phyloP scores from a whole-genome alignment of 2,797 vertebrate species.

The Darevskia mixta region DNA sequence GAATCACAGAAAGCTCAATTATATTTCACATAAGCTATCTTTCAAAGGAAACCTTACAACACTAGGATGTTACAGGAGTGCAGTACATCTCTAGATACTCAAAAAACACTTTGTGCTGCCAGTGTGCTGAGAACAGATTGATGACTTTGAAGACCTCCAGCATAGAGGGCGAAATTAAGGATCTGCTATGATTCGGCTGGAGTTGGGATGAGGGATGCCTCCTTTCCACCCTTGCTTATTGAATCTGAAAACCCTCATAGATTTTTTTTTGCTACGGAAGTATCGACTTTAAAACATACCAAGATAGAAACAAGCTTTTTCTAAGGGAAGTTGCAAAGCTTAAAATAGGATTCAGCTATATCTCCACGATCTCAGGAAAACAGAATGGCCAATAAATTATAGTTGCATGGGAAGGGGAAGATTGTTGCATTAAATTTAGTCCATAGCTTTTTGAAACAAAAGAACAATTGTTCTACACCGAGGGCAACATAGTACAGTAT shows the following conservation, averaged over 20 bases:
- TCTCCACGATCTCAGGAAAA: conserved; percentile 62
- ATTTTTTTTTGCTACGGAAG: conserved; percentile 74
- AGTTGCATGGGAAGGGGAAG: conserved; percentile 43
- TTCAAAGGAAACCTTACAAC: conserved; percentile 50
- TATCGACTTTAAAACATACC: conserved; percentile 52
- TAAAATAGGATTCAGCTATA: conserved; percentile 64
- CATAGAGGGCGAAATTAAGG: conserved; percentile 64
- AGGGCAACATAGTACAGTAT: background rate
- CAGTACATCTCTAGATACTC: conserved; percentile 42
- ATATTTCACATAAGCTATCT: conserved; percentile 46
- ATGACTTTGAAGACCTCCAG: conserved; percentile 62
- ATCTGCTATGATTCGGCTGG: conserved; percentile 60
- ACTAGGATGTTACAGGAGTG: conserved; percentile 20
- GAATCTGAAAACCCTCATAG: conserved; percentile 76
- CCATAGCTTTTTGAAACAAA: conserved; percentile 8
- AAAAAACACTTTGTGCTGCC: conserved; percentile 65
- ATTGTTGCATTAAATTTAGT: conserved; percentile 41
- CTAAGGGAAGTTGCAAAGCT: conserved; percentile 51
- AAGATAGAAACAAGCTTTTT: conserved; percentile 57
- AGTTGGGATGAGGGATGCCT: conserved; percentile 71
- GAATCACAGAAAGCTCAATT: conserved; percentile 49
- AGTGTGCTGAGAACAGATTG: conserved; percentile 58
- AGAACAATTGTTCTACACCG: background rate
- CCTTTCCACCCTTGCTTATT: conserved; percentile 68
- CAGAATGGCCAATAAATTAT: conserved; percentile 35